phyloP scores from a whole-genome alignment of 2,113 vertebrate genomes.

The Prunella fulvescens region DNA sequence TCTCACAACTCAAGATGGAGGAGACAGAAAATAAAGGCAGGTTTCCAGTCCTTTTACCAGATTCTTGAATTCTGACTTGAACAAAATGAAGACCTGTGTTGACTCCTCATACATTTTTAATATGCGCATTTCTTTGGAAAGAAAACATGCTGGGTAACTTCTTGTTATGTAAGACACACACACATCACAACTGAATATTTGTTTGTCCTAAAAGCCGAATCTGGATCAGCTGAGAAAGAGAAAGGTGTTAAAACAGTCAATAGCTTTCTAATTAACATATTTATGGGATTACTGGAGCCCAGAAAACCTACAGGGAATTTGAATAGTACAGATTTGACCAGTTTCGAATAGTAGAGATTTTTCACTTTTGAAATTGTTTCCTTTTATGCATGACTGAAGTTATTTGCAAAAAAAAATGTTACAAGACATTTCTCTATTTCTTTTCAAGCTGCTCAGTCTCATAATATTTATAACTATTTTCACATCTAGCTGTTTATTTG shows the following conservation, averaged over 20 bases:
- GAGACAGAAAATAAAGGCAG: not conserved
- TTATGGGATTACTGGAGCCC: not conserved
- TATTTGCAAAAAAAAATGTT: not conserved
- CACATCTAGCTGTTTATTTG: not conserved
- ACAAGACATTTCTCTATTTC: not conserved
- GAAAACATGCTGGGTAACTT: not conserved
- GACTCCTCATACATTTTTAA: not conserved
- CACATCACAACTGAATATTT: not conserved
- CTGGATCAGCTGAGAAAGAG: not conserved
- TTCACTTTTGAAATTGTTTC: not conserved
- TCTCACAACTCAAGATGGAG: not conserved
- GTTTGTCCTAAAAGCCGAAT: not conserved
- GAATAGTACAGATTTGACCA: not conserved
- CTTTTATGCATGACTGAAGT: not conserved
- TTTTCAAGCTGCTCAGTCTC: not conserved
- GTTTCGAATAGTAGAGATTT: not conserved
- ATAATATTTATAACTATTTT: not conserved
- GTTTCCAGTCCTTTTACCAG: not conserved
- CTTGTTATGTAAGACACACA: not conserved
- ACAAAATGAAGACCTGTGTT: not conserved
- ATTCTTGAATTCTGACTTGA: not conserved
- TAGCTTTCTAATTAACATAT: constrained; percentile 4
- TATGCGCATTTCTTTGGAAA: not conserved
- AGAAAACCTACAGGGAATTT: not conserved
- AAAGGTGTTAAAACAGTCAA: not conserved